Evolutionary conservation across 2,797 vertebrate genomes (phyloP), one percentile per base, ranked within the genome.

Genomic region (Falco naumanni): DNA sequence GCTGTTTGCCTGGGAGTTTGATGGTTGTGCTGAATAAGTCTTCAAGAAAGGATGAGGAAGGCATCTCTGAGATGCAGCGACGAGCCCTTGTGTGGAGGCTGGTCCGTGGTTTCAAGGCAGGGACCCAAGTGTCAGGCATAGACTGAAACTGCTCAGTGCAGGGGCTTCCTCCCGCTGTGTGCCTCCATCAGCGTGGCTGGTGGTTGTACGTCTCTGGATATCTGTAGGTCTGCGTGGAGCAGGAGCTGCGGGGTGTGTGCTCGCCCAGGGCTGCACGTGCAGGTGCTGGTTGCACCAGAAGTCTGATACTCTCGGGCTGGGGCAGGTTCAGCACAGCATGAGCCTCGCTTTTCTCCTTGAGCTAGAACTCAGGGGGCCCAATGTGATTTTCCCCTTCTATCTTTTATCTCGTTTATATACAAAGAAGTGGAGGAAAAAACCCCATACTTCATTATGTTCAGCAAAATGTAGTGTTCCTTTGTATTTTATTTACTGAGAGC

Each of bases 291-390:
- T 11, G 29, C 47, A 33, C 7, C 10, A 50, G 33, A 20, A 6
- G 5, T 8, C 48, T 2, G 3, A 9, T n/a, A 7, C 13, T 5
- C 5, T 47, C 0, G 0, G 48, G 11, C 22, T 37, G 28, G 31
- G 34, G 61, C 34, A 37, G 48, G 54, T 41, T 69, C 54, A 37
- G 69, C 43, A 3, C 0, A 2, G 17, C 5, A 5, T 31, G 43
- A 74, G 3, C 48, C 2, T 8, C 5, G 0, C 16, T 50, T 48
- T 54, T 24, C n/a, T 60, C 31, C 48, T 41, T 33, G 17, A 33
- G 25, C 70, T 66, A 7, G 24, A 66, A 19, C 31, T 11, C 29
- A 48, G 37, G 10, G 19, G 24, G 15, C 17, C 41, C 41, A 7
- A 5, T 9, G 9, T 14, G 63, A n/a, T 71, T n/a, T 56, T 87